Percentiles rank a stretch among this genome's conserved stretches.
Conservation (phyloP, 2,113 vertebrate genomes). For the Callaeas wilsoni region DNA sequence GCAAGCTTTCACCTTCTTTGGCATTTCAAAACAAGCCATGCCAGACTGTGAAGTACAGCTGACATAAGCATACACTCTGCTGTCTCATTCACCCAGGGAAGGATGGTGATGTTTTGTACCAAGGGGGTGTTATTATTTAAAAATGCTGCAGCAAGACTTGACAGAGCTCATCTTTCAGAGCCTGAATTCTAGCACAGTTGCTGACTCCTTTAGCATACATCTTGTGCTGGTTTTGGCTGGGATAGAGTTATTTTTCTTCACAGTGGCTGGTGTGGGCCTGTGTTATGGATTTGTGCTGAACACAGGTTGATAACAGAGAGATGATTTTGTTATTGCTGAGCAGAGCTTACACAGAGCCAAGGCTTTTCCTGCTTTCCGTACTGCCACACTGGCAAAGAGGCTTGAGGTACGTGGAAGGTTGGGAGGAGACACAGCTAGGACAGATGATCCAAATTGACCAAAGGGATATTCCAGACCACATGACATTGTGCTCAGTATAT, state of each 20-base stretch:
- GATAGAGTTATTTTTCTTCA: background rate
- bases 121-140: background rate
- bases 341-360: background rate
- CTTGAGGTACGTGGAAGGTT: background rate
- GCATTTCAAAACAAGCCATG: background rate
- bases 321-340: background rate
- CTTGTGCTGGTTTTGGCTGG: background rate
- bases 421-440: background rate
- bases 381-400: background rate
- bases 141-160: slow-evolving; percentile 5
- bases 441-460: background rate
- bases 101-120: background rate
- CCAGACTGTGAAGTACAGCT: background rate
- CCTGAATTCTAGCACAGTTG: background rate
- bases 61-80: background rate
- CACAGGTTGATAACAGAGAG: background rate
- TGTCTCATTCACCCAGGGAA: background rate
- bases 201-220: background rate
- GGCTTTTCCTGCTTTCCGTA: accelerated
- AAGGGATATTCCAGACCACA: background rate
- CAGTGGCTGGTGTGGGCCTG: background rate
- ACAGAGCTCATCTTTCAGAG: slow-evolving; percentile 30
- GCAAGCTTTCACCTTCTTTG: background rate
- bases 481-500: background rate
- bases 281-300: background rate